These are phyloP conservation scores for Chydorus sphaericus DNA, from an alignment of 2,888 invertebrate genomes.

Conservation along the genomic window DNA sequence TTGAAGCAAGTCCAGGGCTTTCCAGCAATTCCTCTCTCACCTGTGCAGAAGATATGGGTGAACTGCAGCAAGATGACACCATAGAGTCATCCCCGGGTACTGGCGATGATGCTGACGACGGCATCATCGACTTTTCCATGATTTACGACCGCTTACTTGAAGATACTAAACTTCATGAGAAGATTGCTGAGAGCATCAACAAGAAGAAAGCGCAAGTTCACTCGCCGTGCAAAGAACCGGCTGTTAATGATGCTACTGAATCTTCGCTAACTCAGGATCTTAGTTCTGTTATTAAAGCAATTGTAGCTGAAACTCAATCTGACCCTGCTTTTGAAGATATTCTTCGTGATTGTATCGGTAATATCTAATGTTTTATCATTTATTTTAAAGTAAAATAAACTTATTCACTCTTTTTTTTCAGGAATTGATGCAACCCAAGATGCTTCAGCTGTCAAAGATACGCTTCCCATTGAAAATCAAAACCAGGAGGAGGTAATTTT, in stretches of 20 bases:
- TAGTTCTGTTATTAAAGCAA: conserved; percentile 14
- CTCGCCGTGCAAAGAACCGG: not conserved
- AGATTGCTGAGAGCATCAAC: conserved; percentile 5
- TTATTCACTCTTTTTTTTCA: not conserved
- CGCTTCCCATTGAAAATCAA: not conserved
- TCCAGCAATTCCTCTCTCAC: not conserved
- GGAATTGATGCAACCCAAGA: not conserved
- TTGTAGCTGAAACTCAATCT: conserved; percentile 5
- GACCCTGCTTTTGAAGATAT: conserved; percentile 6
- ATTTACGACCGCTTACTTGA: not conserved
- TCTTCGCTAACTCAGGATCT: conserved; percentile 9
- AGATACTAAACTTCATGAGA: not conserved
- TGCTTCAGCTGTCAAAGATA: not conserved
- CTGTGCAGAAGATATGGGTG: not conserved
- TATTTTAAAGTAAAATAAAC: not conserved
- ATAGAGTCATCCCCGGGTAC: too few relatives aligned
- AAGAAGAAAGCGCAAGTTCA: not conserved
- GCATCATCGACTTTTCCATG: conserved; percentile 4
- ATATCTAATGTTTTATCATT: not conserved
- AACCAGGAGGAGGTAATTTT: too few relatives aligned
- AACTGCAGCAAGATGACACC: not conserved
- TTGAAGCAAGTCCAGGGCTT: too few relatives aligned
- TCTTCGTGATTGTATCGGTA: not conserved
- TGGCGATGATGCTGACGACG: too few relatives aligned
- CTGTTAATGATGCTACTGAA: not conserved